Conservation (phyloP, 2,113 vertebrate species). For the Scophthalmus maximus region DNA sequence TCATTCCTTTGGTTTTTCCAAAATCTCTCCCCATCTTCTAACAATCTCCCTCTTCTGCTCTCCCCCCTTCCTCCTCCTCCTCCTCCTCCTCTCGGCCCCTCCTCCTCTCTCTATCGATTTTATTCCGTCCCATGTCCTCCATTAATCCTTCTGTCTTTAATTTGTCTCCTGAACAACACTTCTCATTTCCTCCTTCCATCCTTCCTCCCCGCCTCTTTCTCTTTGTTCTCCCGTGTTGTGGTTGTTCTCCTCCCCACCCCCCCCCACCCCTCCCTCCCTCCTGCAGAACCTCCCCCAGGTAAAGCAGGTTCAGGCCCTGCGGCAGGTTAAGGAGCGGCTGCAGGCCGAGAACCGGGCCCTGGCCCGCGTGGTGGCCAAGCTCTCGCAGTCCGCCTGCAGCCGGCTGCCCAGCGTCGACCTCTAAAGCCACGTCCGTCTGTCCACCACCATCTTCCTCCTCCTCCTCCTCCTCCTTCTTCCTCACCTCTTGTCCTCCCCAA, state of each 20-base stretch:
- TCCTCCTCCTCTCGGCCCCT: constrained; percentile 34
- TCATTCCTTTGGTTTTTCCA: constrained; percentile 62
- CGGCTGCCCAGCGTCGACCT: constrained; percentile 88
- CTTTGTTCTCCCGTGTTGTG: constrained; percentile 43
- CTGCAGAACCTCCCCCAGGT: constrained; percentile 95
- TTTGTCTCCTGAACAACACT: constrained; percentile 28
- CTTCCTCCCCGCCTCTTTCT: not conserved
- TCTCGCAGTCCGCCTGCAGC: constrained; percentile 91
- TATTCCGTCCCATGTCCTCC: constrained; percentile 48
- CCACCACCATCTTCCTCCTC: constrained; percentile 59
- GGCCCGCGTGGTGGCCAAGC: constrained; percentile 95
- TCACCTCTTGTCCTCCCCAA: constrained; percentile 70
- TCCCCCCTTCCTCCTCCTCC: constrained; percentile 31
- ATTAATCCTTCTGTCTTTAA: constrained; percentile 42
- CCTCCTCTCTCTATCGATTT: constrained; percentile 49
- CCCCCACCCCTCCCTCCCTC: constrained; percentile 75
- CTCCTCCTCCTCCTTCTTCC: constrained; percentile 59
- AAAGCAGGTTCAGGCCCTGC: constrained; percentile 97
- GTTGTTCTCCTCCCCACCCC: constrained; percentile 54
- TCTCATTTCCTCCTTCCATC: not conserved
- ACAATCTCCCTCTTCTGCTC: constrained; percentile 69
- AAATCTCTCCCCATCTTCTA: constrained; percentile 75
- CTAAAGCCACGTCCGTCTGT: constrained; percentile 82
- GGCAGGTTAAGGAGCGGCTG: constrained; percentile 95
- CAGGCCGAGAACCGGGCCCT: constrained; percentile 98